Percentiles rank a stretch among this genome's conserved stretches.
Conservation (phyloP, 2,888 invertebrate genomes). For the Elaeidobius kamerunicus region DNA sequence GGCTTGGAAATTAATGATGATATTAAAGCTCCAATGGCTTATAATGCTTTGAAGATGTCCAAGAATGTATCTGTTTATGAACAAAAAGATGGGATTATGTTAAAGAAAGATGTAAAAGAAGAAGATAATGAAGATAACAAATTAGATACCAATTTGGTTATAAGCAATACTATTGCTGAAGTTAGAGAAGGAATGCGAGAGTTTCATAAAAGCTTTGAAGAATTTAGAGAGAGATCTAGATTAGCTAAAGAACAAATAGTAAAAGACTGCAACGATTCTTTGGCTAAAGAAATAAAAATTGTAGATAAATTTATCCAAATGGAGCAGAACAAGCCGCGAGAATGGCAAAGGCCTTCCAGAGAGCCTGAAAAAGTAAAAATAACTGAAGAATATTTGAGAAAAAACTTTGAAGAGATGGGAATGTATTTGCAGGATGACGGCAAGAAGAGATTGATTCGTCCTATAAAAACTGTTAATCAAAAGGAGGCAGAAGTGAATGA, state of each 20-base stretch:
- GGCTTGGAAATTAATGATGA: slow-evolving; percentile 21
- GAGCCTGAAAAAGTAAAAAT: slow-evolving; percentile 21
- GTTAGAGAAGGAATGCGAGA: slow-evolving; percentile 36
- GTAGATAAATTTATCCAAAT: slow-evolving; percentile 33
- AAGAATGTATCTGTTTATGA: slow-evolving; percentile 35
- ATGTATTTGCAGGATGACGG: slow-evolving; percentile 32
- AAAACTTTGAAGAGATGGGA: slow-evolving; percentile 36
- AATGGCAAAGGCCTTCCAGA: no score
- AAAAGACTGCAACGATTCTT: slow-evolving; percentile 40
- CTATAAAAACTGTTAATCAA: no score
- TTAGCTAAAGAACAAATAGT: slow-evolving; percentile 34
- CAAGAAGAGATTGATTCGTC: no score
- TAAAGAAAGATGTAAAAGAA: not conserved
- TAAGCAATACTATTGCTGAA: slow-evolving; percentile 38
- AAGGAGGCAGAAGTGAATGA: slow-evolving; percentile 27
- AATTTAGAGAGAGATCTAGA: slow-evolving; percentile 35
- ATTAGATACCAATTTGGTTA: slow-evolving; percentile 32
- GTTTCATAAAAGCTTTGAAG: slow-evolving; percentile 36
- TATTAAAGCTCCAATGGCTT: slow-evolving; percentile 33
- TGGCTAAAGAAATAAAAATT: slow-evolving; percentile 37
- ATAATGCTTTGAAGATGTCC: slow-evolving; percentile 36
- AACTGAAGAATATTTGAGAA: slow-evolving; percentile 30
- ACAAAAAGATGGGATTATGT: slow-evolving; percentile 29
- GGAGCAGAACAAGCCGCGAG: slow-evolving; percentile 10
- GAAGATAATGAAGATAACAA: slow-evolving; percentile 3